Base-by-base conservation (phyloP, 2,888 invertebrate species). In the Diarsia brunnea region DNA sequence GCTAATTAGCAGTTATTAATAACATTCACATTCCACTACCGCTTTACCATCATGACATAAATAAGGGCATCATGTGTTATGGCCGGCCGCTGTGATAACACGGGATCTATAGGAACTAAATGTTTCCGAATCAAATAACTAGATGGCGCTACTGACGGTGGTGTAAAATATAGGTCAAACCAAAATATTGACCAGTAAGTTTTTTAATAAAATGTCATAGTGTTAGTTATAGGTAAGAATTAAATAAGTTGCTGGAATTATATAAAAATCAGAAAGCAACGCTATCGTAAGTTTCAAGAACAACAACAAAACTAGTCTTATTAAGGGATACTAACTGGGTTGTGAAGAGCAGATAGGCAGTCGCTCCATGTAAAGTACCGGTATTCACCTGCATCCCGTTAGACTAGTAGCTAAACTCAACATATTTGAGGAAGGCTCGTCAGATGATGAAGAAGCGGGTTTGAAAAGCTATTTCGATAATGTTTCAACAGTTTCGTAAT, bases 41-140 rank as follows among this genome's bases (percentile, higher is more conserved):
- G 11, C 19, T 27, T 69, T 27, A 49, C 1, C 47, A 43, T 4
- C 27, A 43, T 63, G n/a, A 61, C 24, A 21, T 19, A 31, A 31
- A 4, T n/a, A n/a, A n/a, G n/a, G n/a, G n/a, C n/a, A n/a, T n/a
- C n/a, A n/a, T n/a, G n/a, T n/a, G n/a, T 47, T 14, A 69, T 51
- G 38, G 47, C 51, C 51, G 38, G 47, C 51, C 51, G 58, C 53
- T 21, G 5, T 45, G 14, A 47, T 69, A 27, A n/a, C 43, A 27
- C 45, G 78, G 67, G 83, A 78, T 81, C 83, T 60, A 71, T 53
- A 58, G 47, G 12, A 81, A 64, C 51, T 81, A 51, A 11, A 31
- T 1, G 38, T 47, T 65, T 55, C 47, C 0, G 4, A 19, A 45
- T 16, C 0, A 27, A 10, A 16, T 21, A 16, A 60, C 65, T 72